Base-by-base conservation (phyloP, 2,113 vertebrate species). In the Salvelinus sp. region DNA sequence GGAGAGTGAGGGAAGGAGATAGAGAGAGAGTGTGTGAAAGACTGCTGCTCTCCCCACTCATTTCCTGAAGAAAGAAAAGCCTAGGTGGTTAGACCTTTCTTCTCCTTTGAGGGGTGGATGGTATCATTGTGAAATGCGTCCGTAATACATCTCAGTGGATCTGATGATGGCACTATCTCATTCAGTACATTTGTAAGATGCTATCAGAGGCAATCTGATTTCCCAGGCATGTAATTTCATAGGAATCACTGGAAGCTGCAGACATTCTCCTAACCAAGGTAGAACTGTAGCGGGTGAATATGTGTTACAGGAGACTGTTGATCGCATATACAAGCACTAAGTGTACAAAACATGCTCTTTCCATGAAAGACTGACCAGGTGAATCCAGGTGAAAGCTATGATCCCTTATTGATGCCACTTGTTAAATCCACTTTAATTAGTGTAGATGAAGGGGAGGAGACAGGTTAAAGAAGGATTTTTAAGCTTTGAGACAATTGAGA, bases 131-230 rank as follows among this genome's bases (percentile, higher is more conserved):
- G 30, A 30, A 27, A 68, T 28, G 14, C 14, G 16, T 54, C 50
- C 4, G 30, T 68, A 7, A n/a, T 33, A 68, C 66, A 44, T 68
- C 66, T 33, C 30, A 20, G 18, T 38, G 66, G n/a, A 38, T 68
- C 66, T 68, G 66, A 68, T 68, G 27, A 28, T 4, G 50, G 50
- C 50, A 54, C 50, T 54, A 9, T 10, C 50, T 54, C 50, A 54
- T 54, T 54, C 50, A 18, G 1, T 54, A 18, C 4, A 18, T 18
- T 4, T 28, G 25, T 28, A 28, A 83, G 81, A 76, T 79, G 79
- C 76, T 83, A 79, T 82, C 82, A 69, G 62, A 44, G 44, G 75
- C 76, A 77, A 88, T 79, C 79, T 83, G 81, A 86, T 80, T 79
- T 65, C 23, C 74, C 57, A 78, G 77, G 79, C 79, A 79, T 85